Percentiles rank a stretch among this genome's conserved stretches.
These are phyloP conservation scores for Argyresthia goedartella DNA, from an alignment of 2,888 invertebrate genomes.

Conservation along the genomic window DNA sequence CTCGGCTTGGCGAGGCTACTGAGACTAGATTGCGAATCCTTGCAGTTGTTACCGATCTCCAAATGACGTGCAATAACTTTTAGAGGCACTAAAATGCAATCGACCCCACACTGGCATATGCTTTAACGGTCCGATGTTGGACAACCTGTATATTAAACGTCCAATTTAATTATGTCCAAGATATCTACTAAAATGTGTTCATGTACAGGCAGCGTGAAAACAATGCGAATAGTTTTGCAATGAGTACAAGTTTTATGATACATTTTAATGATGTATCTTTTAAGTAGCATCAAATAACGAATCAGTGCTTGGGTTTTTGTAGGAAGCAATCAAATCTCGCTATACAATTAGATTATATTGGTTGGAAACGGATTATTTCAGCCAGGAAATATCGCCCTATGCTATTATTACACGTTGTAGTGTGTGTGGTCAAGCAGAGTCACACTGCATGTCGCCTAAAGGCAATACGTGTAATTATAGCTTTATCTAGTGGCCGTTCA, in stretches of 20 bases:
- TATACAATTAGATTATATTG: too few relatives aligned
- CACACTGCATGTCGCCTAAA: conserved; percentile 15
- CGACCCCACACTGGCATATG: conserved; percentile 17
- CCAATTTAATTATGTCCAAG: background rate
- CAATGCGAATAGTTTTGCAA: conserved; percentile 1
- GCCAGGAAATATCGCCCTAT: background rate
- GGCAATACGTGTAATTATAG: conserved; percentile 32
- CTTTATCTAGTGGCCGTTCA: conserved; percentile 19
- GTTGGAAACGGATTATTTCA: background rate
- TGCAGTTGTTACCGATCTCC: conserved; percentile 17
- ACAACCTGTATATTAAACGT: conserved; percentile 1
- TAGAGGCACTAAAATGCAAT: conserved; percentile 23
- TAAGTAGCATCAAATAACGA: too few relatives aligned
- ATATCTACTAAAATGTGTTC: background rate
- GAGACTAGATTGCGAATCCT: conserved; percentile 59
- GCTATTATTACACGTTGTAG: conserved; percentile 25
- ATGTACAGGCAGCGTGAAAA: background rate
- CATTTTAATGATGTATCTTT: background rate
- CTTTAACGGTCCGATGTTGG: background rate
- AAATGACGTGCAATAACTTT: conserved; percentile 4
- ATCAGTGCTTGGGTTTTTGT: background rate
- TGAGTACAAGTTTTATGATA: background rate
- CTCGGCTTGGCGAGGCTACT: conserved; percentile 36
- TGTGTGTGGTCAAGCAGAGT: conserved; percentile 18
- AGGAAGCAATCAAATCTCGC: too few relatives aligned